Conservation (phyloP, 2,797 vertebrate species). For the Rhinella marina region DNA sequence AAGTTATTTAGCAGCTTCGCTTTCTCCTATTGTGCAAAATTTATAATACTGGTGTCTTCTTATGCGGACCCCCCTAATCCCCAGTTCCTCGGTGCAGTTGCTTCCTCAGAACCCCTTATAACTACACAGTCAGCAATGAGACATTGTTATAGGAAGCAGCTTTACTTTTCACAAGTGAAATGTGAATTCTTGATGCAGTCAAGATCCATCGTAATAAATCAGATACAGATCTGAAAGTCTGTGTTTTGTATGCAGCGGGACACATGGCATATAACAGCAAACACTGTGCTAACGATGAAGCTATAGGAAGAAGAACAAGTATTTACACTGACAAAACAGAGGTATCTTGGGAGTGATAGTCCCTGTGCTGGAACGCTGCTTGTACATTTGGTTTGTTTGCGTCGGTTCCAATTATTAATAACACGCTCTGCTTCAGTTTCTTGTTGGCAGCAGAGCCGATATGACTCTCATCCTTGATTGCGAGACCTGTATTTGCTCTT, state of each 20-base stretch:
- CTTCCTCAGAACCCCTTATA: background rate
- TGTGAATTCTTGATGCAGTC: background rate
- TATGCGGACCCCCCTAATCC: background rate
- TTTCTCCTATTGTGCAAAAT: background rate
- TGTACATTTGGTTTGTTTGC: constrained; percentile 47
- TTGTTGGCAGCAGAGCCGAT: background rate
- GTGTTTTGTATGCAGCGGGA: constrained; percentile 27
- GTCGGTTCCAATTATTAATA: constrained; percentile 47
- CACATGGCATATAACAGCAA: constrained; percentile 21
- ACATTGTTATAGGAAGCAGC: background rate
- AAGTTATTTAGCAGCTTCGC: no score
- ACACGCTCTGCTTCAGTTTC: constrained; percentile 7
- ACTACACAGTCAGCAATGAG: background rate
- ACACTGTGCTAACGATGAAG: constrained; percentile 28
- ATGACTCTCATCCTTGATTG: constrained; percentile 6
- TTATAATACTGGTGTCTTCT: background rate
- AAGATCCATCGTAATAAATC: background rate
- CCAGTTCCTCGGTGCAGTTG: no score
- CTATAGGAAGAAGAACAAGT: constrained; percentile 17
- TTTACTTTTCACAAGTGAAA: background rate
- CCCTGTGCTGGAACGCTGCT: constrained; percentile 24
- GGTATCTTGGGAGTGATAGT: constrained; percentile 36
- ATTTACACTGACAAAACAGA: constrained; percentile 36
- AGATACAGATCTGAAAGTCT: background rate
- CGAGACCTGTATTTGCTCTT: background rate